Evolutionary conservation across 1,140 invertebrate genomes (phyloP).

Genomic region (Mya arenaria): DNA sequence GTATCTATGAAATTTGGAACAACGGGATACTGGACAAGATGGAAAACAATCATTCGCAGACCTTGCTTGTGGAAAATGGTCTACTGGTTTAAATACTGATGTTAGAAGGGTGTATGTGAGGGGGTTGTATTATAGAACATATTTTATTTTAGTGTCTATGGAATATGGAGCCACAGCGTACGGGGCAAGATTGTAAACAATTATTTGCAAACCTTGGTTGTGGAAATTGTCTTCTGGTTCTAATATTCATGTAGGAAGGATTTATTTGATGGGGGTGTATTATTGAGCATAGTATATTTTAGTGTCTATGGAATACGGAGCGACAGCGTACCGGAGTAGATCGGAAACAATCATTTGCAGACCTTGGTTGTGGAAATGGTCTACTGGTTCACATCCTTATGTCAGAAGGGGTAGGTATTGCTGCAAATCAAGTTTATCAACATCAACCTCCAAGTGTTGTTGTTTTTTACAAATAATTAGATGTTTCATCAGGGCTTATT

Average conservation of each 20-base stretch:
- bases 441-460: not conserved
- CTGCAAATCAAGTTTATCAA: not conserved
- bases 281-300: not conserved
- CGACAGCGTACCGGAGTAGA: conserved; percentile 63
- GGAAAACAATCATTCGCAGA: no score
- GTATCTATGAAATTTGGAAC: no score
- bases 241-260: conserved; percentile 93
- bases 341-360: conserved; percentile 89
- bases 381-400: conserved; percentile 94
- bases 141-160: conserved; percentile 76
- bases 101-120: no score
- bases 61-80: no score
- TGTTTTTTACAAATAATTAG: not conserved
- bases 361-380: conserved; percentile 98
- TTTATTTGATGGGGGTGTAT: no score
- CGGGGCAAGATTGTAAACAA: conserved; percentile 81
- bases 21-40: no score
- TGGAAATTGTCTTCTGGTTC: conserved; percentile 97
- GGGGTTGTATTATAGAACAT: no score
- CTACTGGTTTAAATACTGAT: no score
- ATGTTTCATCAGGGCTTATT: no score
- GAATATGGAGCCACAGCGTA: conserved; percentile 75
- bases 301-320: conserved; percentile 78
- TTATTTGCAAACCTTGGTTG: conserved; percentile 97
- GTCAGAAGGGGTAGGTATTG: conserved; percentile 86